These are phyloP conservation scores for Adoxophyes honmai DNA, from an alignment of 1,140 invertebrate species.

Conservation along the genomic window DNA sequence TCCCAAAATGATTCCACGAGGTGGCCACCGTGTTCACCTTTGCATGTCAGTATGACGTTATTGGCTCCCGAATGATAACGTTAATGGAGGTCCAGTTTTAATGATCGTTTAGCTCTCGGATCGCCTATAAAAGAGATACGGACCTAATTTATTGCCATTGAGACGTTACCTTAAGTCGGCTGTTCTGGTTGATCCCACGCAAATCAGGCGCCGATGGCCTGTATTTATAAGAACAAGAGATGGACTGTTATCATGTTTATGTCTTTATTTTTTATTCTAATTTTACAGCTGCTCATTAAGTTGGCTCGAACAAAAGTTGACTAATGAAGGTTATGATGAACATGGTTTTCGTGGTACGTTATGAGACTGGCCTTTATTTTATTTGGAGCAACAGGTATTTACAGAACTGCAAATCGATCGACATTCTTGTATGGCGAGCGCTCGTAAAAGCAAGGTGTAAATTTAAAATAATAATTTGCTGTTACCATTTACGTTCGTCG, in stretches of 20 bases:
- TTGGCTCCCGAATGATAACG: slow-evolving; percentile 60
- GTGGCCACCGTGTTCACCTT: slow-evolving; percentile 25
- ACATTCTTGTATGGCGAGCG: too few species aligned
- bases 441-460: background rate
- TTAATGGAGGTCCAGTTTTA: slow-evolving; percentile 61
- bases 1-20: slow-evolving; percentile 22
- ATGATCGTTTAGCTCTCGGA: slow-evolving; percentile 58
- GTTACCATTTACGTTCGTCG: slow-evolving; percentile 11
- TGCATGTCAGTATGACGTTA: slow-evolving; percentile 57
- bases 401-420: too few species aligned
- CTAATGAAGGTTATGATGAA: too few species aligned
- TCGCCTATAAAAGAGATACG: slow-evolving; percentile 63
- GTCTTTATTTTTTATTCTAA: background rate
- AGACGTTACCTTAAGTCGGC: slow-evolving; percentile 39
- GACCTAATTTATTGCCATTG: slow-evolving; percentile 54
- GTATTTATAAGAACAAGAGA: background rate
- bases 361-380: too few species aligned
- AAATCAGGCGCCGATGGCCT: slow-evolving; percentile 22
- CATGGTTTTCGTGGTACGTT: too few species aligned
- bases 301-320: too few species aligned
- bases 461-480: background rate
- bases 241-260: background rate
- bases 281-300: background rate
- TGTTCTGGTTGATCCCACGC: slow-evolving; percentile 30
- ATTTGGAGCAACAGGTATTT: too few species aligned